Evolutionary conservation across 2,797 vertebrate genomes (phyloP).

Genomic region (Gambusia yucatana): DNA sequence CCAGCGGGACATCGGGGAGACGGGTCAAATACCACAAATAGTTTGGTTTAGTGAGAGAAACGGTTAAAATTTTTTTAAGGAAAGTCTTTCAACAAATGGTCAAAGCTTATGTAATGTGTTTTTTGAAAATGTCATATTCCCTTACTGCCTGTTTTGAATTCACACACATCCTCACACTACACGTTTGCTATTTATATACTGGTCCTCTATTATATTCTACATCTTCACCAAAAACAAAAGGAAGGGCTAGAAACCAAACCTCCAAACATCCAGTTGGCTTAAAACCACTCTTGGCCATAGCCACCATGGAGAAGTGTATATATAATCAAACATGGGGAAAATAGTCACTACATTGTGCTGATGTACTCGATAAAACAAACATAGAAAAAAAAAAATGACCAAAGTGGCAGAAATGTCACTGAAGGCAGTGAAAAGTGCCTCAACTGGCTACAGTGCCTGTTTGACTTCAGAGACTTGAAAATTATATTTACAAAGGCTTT

Average conservation of each 20-base stretch:
- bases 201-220: background rate
- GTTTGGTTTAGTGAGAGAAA: background rate
- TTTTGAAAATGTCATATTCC: background rate
- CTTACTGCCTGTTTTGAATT: background rate
- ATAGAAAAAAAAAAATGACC: background rate
- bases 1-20: background rate
- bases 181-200: background rate
- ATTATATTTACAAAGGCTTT: background rate
- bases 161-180: background rate
- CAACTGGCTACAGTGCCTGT: background rate
- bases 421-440: background rate
- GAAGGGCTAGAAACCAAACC: background rate
- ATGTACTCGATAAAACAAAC: background rate
- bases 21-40: background rate
- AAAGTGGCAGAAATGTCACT: background rate
- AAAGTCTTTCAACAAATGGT: background rate
- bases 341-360: background rate
- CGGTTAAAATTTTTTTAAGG: background rate
- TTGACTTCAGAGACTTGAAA: conserved; percentile 5
- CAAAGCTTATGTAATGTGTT: background rate
- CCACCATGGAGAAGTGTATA: background rate
- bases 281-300: background rate
- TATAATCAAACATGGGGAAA: background rate
- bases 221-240: background rate
- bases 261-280: conserved; percentile 1